phyloP scores from a whole-genome alignment of 2,888 invertebrate genomes.

The Isoperla grammatica region DNA sequence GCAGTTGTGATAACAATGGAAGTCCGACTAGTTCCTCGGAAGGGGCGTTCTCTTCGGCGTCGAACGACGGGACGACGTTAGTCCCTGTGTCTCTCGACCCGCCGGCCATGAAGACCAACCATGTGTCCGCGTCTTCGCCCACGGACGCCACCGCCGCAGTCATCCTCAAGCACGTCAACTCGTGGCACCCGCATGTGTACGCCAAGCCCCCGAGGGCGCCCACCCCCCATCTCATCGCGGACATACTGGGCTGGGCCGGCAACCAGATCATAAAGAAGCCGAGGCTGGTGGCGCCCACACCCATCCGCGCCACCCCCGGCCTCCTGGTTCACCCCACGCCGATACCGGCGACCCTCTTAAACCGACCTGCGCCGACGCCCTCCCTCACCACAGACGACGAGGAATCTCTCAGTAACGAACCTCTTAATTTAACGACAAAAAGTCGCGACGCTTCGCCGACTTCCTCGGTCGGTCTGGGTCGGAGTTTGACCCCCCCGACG shows the following conservation, averaged over 20 bases:
- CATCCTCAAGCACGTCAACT: conserved; percentile 30
- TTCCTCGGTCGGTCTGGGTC: conserved; percentile 37
- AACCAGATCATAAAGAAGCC: conserved; percentile 15
- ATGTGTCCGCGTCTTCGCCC: conserved; percentile 7
- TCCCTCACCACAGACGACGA: conserved; percentile 27
- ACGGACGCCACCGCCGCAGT: conserved; percentile 12
- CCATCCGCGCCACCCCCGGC: conserved; percentile 21
- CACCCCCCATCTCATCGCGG: conserved; percentile 82
- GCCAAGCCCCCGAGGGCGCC: conserved; percentile 73
- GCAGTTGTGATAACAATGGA: conserved; percentile 17
- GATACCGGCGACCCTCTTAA: conserved; percentile 22
- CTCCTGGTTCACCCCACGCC: conserved; percentile 11
- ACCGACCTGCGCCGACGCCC: conserved; percentile 22
- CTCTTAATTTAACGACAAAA: conserved; percentile 41
- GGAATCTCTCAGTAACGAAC: conserved; percentile 37
- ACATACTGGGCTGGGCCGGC: conserved; percentile 66
- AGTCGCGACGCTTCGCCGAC: conserved; percentile 41
- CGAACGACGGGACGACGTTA: conserved; percentile 17
- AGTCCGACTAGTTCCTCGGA: conserved; percentile 20
- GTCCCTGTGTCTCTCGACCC: conserved; percentile 16
- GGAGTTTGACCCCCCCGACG: conserved; percentile 35
- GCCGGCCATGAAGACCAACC: conserved; percentile 10
- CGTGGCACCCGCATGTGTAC: conserved; percentile 90
- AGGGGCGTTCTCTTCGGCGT: conserved; percentile 20
- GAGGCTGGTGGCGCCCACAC: conserved; percentile 23